Base-by-base conservation (phyloP, 2,888 invertebrate species). In the Cryptocheilus praepositus region DNA sequence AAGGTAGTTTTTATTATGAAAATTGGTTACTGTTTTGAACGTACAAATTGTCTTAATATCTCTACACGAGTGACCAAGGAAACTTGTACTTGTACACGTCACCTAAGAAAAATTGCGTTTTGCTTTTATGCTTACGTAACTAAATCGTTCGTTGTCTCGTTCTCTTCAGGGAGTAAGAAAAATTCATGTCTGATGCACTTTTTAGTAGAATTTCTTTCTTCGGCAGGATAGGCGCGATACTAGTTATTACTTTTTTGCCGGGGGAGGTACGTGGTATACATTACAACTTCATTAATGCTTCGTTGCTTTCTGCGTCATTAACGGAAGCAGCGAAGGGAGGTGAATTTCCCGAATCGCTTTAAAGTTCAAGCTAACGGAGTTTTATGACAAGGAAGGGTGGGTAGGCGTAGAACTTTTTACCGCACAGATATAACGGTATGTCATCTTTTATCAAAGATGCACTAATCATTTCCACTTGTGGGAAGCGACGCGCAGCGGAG, bases 211-310 rank as follows among this genome's bases (percentile, higher is more conserved):
- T 36, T 36, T 36, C 36, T 36, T 36, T 36, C 36, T 11, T 36
- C 36, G 36, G 4, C 36, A 11, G 7, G 8, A 36, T 36, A 36
- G 36, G 36, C 36, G 36, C 36, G 36, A 7, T 49, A 49, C 49
- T 49, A 49, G 16, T 49, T 49, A 49, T 49, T 49, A 18, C 18
- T 49, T 49, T n/a, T 49, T 49, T 49, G n/a, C 36, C 49, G 56
- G 15, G 28, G 4, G 15, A 25, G 49, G 45, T 59, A 49, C 28
- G 52, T 56, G 53, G 53, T 36, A 11, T 36, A 7, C 49, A 49
- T 49, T 49, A 18, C 49, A 49, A 49, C 16, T 49, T 49, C 49
- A 49, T 49, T 49, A 49, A 49, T 49, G 49, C 49, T 7, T 49
- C 49, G 16, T 16, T 16, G 49, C 49, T 49, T 49, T 49, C 49